These are phyloP conservation scores for Charanyca ferruginea DNA, from an alignment of 2,888 invertebrate genomes.

Conservation along the genomic window DNA sequence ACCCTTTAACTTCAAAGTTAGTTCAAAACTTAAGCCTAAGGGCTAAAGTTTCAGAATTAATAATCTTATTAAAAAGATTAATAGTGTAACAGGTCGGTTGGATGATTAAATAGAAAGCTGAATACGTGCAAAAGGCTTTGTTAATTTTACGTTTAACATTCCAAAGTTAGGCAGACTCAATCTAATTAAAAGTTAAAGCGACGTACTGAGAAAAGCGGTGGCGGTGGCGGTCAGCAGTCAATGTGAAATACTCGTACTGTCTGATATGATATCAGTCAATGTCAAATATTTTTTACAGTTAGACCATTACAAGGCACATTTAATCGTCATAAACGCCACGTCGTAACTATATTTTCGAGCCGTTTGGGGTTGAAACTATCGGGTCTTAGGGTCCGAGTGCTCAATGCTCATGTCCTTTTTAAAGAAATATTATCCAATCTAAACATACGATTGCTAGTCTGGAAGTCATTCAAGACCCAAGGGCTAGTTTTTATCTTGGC, in stretches of 20 bases:
- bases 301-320: too few relatives aligned
- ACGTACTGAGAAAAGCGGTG: neutral
- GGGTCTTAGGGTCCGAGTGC: too few relatives aligned
- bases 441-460: too few relatives aligned
- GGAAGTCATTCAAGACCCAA: too few relatives aligned
- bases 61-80: conserved; percentile 54
- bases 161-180: neutral
- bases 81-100: conserved; percentile 23
- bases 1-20: conserved; percentile 35
- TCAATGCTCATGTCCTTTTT: too few relatives aligned
- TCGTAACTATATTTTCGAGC: too few relatives aligned
- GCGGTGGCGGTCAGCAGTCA: neutral
- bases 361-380: too few relatives aligned
- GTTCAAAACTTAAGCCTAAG: conserved; percentile 37
- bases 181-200: conserved; percentile 18
- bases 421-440: too few relatives aligned
- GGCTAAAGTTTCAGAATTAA: conserved; percentile 49
- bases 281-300: too few relatives aligned
- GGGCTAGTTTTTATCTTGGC: too few relatives aligned
- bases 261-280: too few relatives aligned
- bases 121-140: conserved; percentile 25
- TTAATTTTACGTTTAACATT: conserved; percentile 17
- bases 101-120: conserved; percentile 2
- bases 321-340: too few relatives aligned
- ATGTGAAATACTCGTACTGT: neutral